Conservation (phyloP, 2,888 invertebrate species). For the Clunio marinus region DNA sequence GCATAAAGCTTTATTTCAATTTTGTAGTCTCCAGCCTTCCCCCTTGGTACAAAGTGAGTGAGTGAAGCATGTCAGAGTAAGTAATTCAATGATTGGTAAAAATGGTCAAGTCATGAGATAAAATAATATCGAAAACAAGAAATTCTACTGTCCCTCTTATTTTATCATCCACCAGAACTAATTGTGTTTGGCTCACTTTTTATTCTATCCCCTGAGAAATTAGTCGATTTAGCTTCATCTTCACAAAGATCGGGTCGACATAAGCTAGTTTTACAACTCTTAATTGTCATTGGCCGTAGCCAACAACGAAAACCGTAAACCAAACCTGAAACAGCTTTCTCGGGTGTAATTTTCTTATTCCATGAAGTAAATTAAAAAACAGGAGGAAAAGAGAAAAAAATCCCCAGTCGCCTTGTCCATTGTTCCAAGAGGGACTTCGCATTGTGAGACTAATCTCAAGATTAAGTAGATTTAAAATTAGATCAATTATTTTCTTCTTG, state of each 20-base stretch:
- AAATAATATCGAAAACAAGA: no score
- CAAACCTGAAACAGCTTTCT: conserved; percentile 13
- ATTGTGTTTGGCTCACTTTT: not conserved
- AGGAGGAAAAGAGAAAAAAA: not conserved
- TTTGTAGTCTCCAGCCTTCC: not conserved
- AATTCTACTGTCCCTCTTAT: not conserved
- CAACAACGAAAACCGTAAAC: not conserved
- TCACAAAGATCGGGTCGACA: not conserved
- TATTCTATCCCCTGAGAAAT: not conserved
- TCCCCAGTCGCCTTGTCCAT: conserved; percentile 4
- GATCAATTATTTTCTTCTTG: conserved; percentile 16
- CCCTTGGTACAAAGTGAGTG: no score
- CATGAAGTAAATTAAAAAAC: no score
- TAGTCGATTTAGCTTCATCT: not conserved
- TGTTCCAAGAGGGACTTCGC: not conserved
- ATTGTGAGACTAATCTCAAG: conserved; percentile 17
- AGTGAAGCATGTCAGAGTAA: not conserved
- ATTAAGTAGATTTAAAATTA: conserved; percentile 29
- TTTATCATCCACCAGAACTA: not conserved
- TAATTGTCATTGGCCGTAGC: conserved; percentile 7
- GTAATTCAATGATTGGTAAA: not conserved
- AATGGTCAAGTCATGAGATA: not conserved
- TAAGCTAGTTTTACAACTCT: conserved; percentile 6
- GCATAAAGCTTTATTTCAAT: not conserved
- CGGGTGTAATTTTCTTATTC: not conserved